Evolutionary conservation across 64 coral and sea anemone genomes (phyloP), one percentile per base, ranked within the genome.

Genomic region (Montipora sp.): DNA sequence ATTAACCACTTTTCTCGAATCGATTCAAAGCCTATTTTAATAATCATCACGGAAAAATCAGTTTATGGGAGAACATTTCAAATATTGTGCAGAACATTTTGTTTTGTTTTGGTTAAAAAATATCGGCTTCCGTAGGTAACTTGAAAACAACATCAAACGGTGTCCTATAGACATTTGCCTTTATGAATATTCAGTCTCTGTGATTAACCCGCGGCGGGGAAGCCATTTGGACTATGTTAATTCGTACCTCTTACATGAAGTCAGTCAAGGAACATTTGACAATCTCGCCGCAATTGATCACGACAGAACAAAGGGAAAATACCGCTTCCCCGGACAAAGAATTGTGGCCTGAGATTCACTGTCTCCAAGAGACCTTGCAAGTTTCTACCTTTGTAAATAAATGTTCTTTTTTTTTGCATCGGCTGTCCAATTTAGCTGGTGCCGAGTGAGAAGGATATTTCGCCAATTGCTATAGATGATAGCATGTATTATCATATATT

Each of bases 1-100:
- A 85, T 85, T 85, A 72, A 72, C 45, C 66, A 85, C 61, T 85
- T 71, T 84, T 85, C 80, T 85, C 36, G 46, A 67, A 8, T 85
- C 65, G 68, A 85, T 85, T 70, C 49, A 70, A 70, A 63, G 44
- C 3, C 45, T 51, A 19, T 72, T 22, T 85, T 49, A 71, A 9
- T 83, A 24, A 47, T 67, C 59, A 45, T 47, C 59, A 67, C 43
- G 3, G 21, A 14, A 83, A 81, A 83, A 71, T 67, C 59, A n/a
- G 8, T 5, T 83, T 83, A 47, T 47, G 59, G 7, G 1, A 24
- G 16, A 67, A 27, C 3, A 18, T 47, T 68, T 18, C 11, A 6
- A 21, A 9, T 48, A n/a, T 85, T 72, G 12, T 36, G 36, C 36
- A 36, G 49, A 71, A 49, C 13, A 8, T 16, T 78, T 49, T 15